Evolutionary conservation across 2,888 invertebrate species (phyloP).

Genomic region (Phlogophora meticulosa): DNA sequence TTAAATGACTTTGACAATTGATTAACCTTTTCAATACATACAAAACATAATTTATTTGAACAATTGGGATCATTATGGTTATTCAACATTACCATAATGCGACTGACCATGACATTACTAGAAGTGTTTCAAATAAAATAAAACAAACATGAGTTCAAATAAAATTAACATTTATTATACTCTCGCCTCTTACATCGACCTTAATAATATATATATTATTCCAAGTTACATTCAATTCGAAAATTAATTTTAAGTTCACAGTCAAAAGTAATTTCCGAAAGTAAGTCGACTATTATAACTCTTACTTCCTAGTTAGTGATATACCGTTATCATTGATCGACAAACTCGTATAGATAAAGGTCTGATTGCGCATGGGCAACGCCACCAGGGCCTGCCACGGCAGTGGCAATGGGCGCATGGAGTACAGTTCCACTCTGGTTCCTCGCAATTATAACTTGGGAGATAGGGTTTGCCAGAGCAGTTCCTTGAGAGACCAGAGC

Average conservation of each 20-base stretch:
- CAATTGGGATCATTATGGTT: background rate
- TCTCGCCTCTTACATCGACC: conserved; percentile 25
- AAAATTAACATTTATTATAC: conserved; percentile 52
- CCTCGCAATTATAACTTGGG: conserved; percentile 92
- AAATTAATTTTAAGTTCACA: conserved; percentile 83
- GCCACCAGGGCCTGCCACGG: conserved; percentile 94
- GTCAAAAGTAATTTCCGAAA: conserved; percentile 84
- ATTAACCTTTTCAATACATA: too few species aligned
- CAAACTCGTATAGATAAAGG: conserved; percentile 90
- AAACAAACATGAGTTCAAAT: conserved; percentile 44
- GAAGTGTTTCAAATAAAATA: conserved; percentile 27
- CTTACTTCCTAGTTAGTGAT: conserved; percentile 36
- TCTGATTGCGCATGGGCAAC: conserved; percentile 95
- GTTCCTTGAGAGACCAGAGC: conserved; percentile 92
- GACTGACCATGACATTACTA: conserved; percentile 52
- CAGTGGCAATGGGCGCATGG: conserved; percentile 93
- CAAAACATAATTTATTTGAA: background rate
- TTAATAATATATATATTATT: conserved; percentile 12
- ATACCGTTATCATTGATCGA: conserved; percentile 64
- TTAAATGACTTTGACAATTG: background rate
- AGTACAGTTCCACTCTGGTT: conserved; percentile 92
- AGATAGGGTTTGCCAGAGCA: conserved; percentile 93
- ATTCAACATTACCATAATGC: conserved; percentile 15
- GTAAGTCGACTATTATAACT: conserved; percentile 11
- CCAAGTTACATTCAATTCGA: conserved; percentile 62